phyloP scores from a whole-genome alignment of 2,113 vertebrate genomes.

The Neotragus moschatus region DNA sequence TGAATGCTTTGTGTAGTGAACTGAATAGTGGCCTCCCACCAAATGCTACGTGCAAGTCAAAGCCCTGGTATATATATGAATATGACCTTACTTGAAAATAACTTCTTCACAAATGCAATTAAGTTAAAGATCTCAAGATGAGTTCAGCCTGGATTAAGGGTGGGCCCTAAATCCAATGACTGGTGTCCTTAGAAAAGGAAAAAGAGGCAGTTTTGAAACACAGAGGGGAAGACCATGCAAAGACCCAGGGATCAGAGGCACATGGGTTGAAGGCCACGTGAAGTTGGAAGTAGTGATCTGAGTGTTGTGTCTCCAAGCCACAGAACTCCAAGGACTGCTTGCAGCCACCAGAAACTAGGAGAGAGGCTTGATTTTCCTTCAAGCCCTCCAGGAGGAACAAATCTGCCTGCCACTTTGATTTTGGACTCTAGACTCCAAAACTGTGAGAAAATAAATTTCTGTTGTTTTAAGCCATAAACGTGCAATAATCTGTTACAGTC shows the following conservation, averaged over 20 bases:
- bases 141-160: not conserved
- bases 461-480: not conserved
- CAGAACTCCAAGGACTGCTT: not conserved
- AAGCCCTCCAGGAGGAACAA: not conserved
- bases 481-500: not conserved
- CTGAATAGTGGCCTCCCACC: not conserved
- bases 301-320: not conserved
- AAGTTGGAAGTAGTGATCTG: not conserved
- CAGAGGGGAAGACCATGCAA: not conserved
- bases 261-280: rapidly evolving
- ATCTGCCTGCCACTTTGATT: not conserved
- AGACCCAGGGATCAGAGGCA: not conserved
- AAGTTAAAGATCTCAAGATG: not conserved
- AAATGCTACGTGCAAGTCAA: not conserved
- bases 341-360: not conserved
- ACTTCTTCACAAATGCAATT: not conserved
- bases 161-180: not conserved
- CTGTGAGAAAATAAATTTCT: not conserved
- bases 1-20: not conserved
- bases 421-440: not conserved
- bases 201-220: not conserved
- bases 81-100: not conserved
- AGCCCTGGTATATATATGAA: not conserved
- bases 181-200: not conserved
- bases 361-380: not conserved